Evolutionary conservation across 2,113 vertebrate genomes (phyloP).

Genomic region (Nansenia antarctica): DNA sequence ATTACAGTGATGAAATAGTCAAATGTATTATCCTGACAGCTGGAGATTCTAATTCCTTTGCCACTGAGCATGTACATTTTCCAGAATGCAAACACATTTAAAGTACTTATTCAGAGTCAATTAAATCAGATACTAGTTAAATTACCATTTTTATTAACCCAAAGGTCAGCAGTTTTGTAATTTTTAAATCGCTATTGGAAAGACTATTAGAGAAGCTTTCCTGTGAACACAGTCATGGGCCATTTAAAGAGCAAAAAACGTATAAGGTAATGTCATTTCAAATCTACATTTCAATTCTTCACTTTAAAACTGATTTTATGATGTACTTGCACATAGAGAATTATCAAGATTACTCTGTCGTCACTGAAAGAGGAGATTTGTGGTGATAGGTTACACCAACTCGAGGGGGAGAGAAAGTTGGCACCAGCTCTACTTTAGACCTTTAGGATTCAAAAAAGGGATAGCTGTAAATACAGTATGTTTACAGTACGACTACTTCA

Average conservation of each 20-base stretch:
- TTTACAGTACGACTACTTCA: slow-evolving; percentile 9
- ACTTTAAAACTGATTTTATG: slow-evolving; percentile 48
- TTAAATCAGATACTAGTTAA: slow-evolving; percentile 74
- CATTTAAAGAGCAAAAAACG: slow-evolving; percentile 60
- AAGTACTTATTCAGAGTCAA: slow-evolving; percentile 71
- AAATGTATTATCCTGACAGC: slow-evolving; percentile 76
- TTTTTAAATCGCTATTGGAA: slow-evolving; percentile 69
- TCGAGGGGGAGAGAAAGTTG: slow-evolving; percentile 27
- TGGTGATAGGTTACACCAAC: slow-evolving; percentile 26
- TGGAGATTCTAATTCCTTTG: slow-evolving; percentile 72
- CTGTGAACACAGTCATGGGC: slow-evolving; percentile 63
- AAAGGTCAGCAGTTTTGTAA: slow-evolving; percentile 65
- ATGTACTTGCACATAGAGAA: slow-evolving; percentile 66
- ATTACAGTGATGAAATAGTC: slow-evolving; percentile 75
- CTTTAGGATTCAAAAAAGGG: slow-evolving; percentile 58
- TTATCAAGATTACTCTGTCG: slow-evolving; percentile 38
- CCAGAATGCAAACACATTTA: slow-evolving; percentile 70
- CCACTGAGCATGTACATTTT: slow-evolving; percentile 66
- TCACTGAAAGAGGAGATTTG: slow-evolving; percentile 58
- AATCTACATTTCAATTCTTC: slow-evolving; percentile 71
- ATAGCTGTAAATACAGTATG: slow-evolving; percentile 29
- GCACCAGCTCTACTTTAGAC: background rate
- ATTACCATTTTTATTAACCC: slow-evolving; percentile 76
- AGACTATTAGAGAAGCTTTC: slow-evolving; percentile 65
- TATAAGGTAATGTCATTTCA: slow-evolving; percentile 65